Conservation (phyloP, 2,888 invertebrate species). For the Asteroscopus sphinx region DNA sequence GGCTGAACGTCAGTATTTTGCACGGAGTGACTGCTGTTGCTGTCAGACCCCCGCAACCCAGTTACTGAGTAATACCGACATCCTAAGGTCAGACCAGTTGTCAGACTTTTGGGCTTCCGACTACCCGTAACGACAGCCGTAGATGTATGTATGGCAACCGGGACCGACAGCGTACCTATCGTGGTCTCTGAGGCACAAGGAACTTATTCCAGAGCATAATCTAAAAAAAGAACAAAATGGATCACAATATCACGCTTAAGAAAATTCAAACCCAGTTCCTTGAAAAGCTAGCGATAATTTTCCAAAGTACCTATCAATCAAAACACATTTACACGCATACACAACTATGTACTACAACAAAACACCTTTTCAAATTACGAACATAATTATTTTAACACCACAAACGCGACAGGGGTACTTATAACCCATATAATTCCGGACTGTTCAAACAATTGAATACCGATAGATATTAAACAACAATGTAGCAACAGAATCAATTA, state of each 20-base stretch:
- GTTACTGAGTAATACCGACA: too few species aligned
- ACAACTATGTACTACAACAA: constrained; percentile 25
- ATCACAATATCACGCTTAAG: background rate
- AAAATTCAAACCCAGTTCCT: background rate
- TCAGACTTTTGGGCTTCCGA: too few species aligned
- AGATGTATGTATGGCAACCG: too few species aligned
- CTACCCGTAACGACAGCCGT: too few species aligned
- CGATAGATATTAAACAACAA: constrained; percentile 58
- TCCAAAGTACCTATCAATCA: constrained; percentile 23
- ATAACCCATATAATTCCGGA: constrained; percentile 17
- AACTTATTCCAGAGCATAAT: too few species aligned
- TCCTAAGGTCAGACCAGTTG: too few species aligned
- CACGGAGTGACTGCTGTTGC: too few species aligned
- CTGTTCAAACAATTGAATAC: constrained; percentile 52
- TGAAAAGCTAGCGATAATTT: constrained; percentile 3
- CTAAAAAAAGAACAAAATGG: too few species aligned
- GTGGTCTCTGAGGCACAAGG: too few species aligned
- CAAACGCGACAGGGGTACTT: constrained; percentile 28
- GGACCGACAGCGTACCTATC: too few species aligned
- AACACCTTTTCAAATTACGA: constrained; percentile 39
- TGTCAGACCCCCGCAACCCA: too few species aligned
- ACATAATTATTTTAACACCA: constrained; percentile 44
- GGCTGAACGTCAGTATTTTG: too few species aligned
- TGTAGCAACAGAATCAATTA: constrained; percentile 80
- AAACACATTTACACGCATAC: constrained; percentile 12